Evolutionary conservation across 2,113 vertebrate genomes (phyloP), one percentile per base, ranked within the genome.

Genomic region (Prinia subflava): DNA sequence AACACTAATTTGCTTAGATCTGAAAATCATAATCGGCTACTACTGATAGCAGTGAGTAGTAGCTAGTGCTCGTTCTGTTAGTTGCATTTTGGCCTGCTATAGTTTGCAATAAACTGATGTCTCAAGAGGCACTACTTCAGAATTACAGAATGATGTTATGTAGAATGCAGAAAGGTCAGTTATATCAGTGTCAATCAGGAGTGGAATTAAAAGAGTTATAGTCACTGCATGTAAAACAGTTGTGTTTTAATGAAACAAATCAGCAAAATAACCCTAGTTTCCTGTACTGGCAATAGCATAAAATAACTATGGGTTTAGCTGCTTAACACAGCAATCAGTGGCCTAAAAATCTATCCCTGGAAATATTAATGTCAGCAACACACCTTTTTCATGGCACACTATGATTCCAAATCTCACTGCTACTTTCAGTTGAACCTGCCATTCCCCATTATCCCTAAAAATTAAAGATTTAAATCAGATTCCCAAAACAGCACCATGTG

Each of bases 51-150:
- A 79, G 11, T 31, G 57, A 79, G 18, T 49, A 56, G 87, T 15
- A 62, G 55, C 50, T 81, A 70, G 44, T 50, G 52, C 42, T 89
- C 21, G 16, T 65, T 64, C 27, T 80, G 35, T 70, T 90, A 74
- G 46, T 55, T 95, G 64, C 28, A 55, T 49, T 56, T 89, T 71
- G 55, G 11, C 20, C 57, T 92, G 30, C 76, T 69, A 37, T 16
- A 39, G 89, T 90, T 96, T 96, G 35, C 78, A 77, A 82, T 65
- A 94, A 56, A 55, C 62, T 73, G 87, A 42, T 83, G 49, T 94
- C 69, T 80, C 41, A 93, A 50, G 81, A 89, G 67, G 44, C 39
- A 52, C 71, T 83, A 9, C 74, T 90, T 28, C n/a, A 77, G 73
- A 87, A 94, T 53, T 86, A 85, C 64, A 77, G 87, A 81, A 56